Evolutionary conservation across 2,888 invertebrate species (phyloP).

Genomic region (Macropis europaea): DNA sequence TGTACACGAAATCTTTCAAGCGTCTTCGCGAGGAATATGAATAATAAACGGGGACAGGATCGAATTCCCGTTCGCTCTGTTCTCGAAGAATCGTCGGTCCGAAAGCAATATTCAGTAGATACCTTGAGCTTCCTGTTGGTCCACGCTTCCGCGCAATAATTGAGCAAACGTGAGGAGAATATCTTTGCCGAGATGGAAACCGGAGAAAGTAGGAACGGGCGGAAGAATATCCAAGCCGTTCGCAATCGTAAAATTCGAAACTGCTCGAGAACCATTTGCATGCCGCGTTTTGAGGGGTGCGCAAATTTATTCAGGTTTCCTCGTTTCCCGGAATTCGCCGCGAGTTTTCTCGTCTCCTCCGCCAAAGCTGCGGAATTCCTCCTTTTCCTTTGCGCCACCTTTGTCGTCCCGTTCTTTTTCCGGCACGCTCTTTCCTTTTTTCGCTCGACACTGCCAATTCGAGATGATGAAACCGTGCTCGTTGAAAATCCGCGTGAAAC

Average conservation of each 20-base stretch:
- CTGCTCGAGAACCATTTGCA: constrained; percentile 64
- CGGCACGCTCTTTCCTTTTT: background rate
- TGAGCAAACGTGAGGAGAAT: constrained; percentile 68
- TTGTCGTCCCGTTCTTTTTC: background rate
- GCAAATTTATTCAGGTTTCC: constrained; percentile 66
- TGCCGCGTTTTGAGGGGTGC: constrained; percentile 62
- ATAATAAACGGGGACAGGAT: background rate
- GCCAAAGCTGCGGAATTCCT: background rate
- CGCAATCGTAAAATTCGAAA: constrained; percentile 68
- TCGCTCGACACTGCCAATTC: no score
- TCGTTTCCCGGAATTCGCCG: no score
- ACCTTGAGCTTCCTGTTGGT: background rate
- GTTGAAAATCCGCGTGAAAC: no score
- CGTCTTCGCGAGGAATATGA: background rate
- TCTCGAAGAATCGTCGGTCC: no score
- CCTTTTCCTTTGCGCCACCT: background rate
- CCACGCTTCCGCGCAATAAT: constrained; percentile 60
- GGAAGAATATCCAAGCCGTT: constrained; percentile 44
- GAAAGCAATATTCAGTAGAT: constrained; percentile 2
- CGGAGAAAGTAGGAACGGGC: background rate
- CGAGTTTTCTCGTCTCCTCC: background rate
- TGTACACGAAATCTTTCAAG: background rate
- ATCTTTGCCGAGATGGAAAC: constrained; percentile 1
- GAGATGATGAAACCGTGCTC: no score
- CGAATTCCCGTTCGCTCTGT: background rate